These are phyloP conservation scores for Dendrolimus pini DNA, from an alignment of 2,888 invertebrate genomes.

Conservation along the genomic window DNA sequence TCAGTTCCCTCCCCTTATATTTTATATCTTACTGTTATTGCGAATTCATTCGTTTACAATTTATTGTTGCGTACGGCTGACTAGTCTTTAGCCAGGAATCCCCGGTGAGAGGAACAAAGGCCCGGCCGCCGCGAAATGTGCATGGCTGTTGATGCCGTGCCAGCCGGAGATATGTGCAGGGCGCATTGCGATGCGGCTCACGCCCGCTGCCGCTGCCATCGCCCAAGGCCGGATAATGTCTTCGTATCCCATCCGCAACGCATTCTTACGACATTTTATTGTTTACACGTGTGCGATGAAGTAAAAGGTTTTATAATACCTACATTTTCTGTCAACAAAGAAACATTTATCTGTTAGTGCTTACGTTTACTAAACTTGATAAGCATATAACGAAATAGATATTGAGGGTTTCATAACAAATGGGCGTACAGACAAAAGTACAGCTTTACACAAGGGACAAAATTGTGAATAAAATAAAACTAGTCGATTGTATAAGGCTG, in stretches of 20 bases:
- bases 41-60: too few species aligned
- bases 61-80: slow-evolving; percentile 6
- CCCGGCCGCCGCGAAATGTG: slow-evolving; percentile 4
- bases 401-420: too few species aligned
- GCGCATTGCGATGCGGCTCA: slow-evolving; percentile 49
- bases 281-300: background rate
- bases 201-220: slow-evolving; percentile 40
- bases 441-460: too few species aligned
- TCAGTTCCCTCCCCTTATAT: too few species aligned
- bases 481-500: too few species aligned
- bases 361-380: too few species aligned
- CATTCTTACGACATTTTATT: background rate
- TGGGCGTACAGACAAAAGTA: too few species aligned
- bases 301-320: background rate
- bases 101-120: slow-evolving; percentile 39
- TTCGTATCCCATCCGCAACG: slow-evolving; percentile 17
- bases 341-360: background rate
- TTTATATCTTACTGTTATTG: too few species aligned
- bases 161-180: slow-evolving; percentile 30
- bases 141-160: slow-evolving; percentile 13
- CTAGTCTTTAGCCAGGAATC: slow-evolving; percentile 27
- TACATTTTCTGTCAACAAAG: slow-evolving; percentile 3
- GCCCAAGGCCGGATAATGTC: slow-evolving; percentile 44
- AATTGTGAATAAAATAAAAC: too few species aligned
- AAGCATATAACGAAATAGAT: too few species aligned